phyloP scores from a whole-genome alignment of 2,797 vertebrate genomes.

The Etheostoma perlongum region DNA sequence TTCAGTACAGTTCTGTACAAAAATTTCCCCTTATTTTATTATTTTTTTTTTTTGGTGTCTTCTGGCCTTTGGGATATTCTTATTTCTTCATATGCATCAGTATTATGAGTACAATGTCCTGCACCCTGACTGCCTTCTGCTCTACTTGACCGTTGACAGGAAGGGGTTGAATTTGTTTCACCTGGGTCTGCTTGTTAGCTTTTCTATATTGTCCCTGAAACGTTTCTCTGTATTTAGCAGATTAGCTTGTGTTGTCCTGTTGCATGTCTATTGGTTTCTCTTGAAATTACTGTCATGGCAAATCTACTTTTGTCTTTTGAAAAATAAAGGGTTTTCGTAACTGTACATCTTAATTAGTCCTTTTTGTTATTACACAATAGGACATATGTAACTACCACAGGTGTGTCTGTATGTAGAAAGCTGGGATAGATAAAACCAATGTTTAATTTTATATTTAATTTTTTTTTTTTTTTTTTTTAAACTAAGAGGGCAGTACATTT shows the following conservation, averaged over 20 bases:
- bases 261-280: constrained; percentile 75
- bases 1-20: not conserved
- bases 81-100: constrained; percentile 12
- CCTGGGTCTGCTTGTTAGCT: constrained; percentile 57
- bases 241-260: constrained; percentile 70
- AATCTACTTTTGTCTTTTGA: constrained; percentile 68
- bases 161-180: constrained; percentile 20
- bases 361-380: not conserved
- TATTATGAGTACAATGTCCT: constrained; percentile 12
- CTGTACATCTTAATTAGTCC: not conserved
- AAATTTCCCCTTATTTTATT: too few species aligned
- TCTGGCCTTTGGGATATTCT: not conserved
- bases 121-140: constrained; percentile 14
- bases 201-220: constrained; percentile 57
- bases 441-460: too few species aligned
- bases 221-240: constrained; percentile 61
- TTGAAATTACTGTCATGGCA: constrained; percentile 51
- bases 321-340: constrained; percentile 79
- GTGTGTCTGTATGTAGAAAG: too few species aligned
- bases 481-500: too few species aligned
- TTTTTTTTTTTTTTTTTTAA: too few species aligned
- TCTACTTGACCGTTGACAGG: constrained; percentile 1
- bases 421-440: too few species aligned
- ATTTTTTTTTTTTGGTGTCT: not conserved
- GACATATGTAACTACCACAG: too few species aligned